Evolutionary conservation across 1,140 invertebrate genomes (phyloP).

Genomic region (Chrysopa pallens): DNA sequence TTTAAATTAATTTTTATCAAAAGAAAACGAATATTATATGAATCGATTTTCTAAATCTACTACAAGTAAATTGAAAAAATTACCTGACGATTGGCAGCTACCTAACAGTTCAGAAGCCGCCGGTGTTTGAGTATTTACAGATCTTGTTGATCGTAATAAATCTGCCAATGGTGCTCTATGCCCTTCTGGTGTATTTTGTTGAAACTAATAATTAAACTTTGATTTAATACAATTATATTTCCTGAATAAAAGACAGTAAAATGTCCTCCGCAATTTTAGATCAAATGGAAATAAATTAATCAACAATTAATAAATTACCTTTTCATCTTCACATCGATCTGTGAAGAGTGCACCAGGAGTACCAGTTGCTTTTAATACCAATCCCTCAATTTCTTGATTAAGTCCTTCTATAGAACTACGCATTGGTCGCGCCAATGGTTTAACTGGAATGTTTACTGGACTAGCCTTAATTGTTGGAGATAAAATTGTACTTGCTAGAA

Average conservation of each 20-base stretch:
- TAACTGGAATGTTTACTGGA: conserved; percentile 34
- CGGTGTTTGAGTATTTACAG: conserved; percentile 71
- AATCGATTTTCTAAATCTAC: too few species aligned
- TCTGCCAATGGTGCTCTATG: conserved; percentile 67
- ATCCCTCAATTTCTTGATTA: conserved; percentile 65
- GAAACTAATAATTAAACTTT: conserved; percentile 4
- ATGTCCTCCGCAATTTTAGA: too few species aligned
- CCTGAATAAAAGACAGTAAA: not conserved
- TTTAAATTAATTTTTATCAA: not conserved
- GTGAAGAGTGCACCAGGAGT: conserved; percentile 18
- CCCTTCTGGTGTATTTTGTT: conserved; percentile 55
- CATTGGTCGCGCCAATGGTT: conserved; percentile 38
- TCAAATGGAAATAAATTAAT: not conserved
- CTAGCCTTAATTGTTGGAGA: conserved; percentile 27
- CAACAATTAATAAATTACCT: conserved; percentile 11
- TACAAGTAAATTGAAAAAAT: conserved; percentile 3
- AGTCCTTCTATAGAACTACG: conserved; percentile 68
- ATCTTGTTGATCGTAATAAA: conserved; percentile 45
- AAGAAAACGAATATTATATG: too few species aligned
- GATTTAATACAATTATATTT: not conserved
- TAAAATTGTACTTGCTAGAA: not conserved
- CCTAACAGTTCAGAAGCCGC: conserved; percentile 30
- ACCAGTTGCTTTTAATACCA: conserved; percentile 34
- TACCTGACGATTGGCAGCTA: conserved; percentile 36
- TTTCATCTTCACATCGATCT: conserved; percentile 24